Base-by-base conservation (phyloP, 2,888 invertebrate species). In the Ramazzottius varieornatus region DNA sequence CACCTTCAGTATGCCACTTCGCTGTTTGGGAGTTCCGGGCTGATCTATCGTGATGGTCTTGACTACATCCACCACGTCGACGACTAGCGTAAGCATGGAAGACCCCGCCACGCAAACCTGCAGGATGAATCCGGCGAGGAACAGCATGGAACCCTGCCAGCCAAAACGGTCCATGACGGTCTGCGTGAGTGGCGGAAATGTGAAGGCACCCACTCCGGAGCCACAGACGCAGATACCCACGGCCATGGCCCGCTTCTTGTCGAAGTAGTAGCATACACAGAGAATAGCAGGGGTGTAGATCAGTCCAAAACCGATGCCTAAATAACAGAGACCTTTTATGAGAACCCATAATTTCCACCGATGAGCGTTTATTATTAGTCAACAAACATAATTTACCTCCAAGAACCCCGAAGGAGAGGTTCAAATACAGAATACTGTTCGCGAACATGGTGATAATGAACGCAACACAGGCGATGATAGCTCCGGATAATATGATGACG, bases 181-280 rank as follows among this genome's bases (percentile, higher is more conserved):
- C n/a, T 4, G 4, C 16, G 24, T 29, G 4, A 54, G 29, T 8
- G 54, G 54, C 13, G 54, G 54, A 54, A 54, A 54, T 4, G 29
- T 4, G 54, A 54, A 54, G 4, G 54, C 54, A 4, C 54, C 54
- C 20, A 54, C 54, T 4, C 54, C 54, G 24, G 54, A 54, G 8
- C 54, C 54, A 29, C 54, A 54, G 20, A 54, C 54, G 29, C 54
- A 54, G 29, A 54, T 54, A 16, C 54, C 54, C 54, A 54, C 54
- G 16, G 54, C 54, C 54, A 54, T 24, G 20, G 54, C 54, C 24
- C 54, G 20, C 54, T 29, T 54, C 54, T 54, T 54, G 20, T 54
- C 54, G 54, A 54, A 54, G 29, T 54, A 54, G 29, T 54, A 54
- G 29, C 54, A 54, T 4, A 54, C 54, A 24, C 54, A 54, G 4